Base-by-base conservation (phyloP, 2,797 vertebrate species). In the Anguilla megastoma region DNA sequence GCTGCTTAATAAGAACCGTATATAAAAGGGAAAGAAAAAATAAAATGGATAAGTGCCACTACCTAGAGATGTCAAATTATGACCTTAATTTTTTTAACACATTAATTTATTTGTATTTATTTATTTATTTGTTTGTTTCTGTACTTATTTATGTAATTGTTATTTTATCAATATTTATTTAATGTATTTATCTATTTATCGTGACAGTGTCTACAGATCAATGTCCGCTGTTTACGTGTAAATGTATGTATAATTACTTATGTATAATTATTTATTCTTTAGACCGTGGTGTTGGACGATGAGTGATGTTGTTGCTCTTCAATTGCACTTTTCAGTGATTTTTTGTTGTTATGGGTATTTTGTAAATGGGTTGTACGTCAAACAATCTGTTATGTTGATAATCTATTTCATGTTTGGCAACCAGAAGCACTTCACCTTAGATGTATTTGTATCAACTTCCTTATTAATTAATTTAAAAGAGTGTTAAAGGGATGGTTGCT, bases 261-360 rank as follows among this genome's bases (percentile, higher is more conserved):
- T 97, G 94, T 95, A 94, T 92, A 93, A 94, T 96, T 95, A 14
- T 96, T 96, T 94, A 94, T 95, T 96, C 96, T 97, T 96, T 91
- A 92, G 92, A 86, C 93, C 97, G 97, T 98, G 95, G 95, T 96
- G 94, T 96, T 95, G 91, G 95, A 96, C 94, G 92, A 91, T 94
- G 94, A 92, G 95, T 97, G 94, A 93, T 97, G 91, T 69, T 63
- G 58, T 88, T 92, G 91, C 90, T 95, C 91, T 93, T 92, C 90
- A 95, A 96, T 96, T 96, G 97, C 97, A 98, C 97, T 97, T 97
- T 96, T 95, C 90, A 87, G 91, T 95, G 93, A 93, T 96, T 90
- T 91, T 69, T 92, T 90, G 93, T 92, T 91, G 91, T 94, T 95
- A 94, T 92, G 92, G 95, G 93, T 95, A 95, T 96, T 95, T 89